Evolutionary conservation across 2,797 vertebrate species (phyloP).

Genomic region (Lutjanus argentimaculatus): DNA sequence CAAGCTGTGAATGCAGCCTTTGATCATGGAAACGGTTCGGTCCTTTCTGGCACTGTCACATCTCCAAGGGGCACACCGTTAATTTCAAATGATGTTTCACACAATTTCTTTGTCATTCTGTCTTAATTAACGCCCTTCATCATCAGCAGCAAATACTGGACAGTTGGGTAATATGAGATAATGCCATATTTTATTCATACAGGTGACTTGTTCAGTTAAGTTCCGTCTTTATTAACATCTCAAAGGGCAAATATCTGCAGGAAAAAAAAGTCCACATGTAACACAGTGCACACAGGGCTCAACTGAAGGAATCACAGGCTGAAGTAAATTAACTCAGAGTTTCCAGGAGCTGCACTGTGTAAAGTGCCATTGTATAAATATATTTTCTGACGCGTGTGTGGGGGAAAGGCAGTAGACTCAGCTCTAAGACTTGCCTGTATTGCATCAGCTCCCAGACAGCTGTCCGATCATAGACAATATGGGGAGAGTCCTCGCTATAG

Average conservation of each 20-base stretch:
- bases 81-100: conserved; percentile 18
- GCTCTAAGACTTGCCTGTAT: conserved; percentile 15
- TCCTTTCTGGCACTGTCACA: not conserved
- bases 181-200: conserved; percentile 25
- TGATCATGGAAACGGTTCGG: conserved; percentile 27
- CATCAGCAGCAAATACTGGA: conserved; percentile 17
- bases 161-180: conserved; percentile 24
- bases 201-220: conserved; percentile 4
- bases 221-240: conserved; percentile 18
- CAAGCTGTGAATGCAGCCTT: conserved; percentile 12
- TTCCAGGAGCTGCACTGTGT: conserved; percentile 9
- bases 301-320: conserved; percentile 5
- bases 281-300: conserved; percentile 7
- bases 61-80: not conserved
- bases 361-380: conserved; percentile 27
- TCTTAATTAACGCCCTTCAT: conserved; percentile 32
- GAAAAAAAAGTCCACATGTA: not conserved
- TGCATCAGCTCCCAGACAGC: conserved; percentile 36
- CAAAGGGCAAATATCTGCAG: conserved; percentile 30
- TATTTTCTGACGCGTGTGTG: conserved; percentile 3
- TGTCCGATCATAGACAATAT: conserved; percentile 18
- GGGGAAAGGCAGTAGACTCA: not conserved
- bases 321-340: conserved; percentile 18
- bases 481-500: not conserved
- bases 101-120: conserved; percentile 21